Percentiles rank a stretch among this genome's conserved stretches.
These are phyloP conservation scores for Bilobella aurantiaca DNA, from an alignment of 1,140 invertebrate species.

Conservation along the genomic window DNA sequence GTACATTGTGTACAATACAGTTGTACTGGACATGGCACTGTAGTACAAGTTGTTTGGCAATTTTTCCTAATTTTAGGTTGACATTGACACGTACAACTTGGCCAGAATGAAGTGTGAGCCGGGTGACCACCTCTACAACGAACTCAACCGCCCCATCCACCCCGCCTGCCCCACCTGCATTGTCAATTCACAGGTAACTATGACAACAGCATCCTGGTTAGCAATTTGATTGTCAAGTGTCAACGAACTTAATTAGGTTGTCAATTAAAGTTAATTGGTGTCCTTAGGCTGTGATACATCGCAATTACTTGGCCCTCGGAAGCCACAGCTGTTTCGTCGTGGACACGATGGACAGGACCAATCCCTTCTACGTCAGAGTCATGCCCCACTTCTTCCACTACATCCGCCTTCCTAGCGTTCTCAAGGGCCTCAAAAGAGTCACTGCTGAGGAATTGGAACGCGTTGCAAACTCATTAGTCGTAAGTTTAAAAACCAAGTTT, in stretches of 20 bases:
- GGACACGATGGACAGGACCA: background rate
- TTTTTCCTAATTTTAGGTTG: background rate
- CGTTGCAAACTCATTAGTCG: background rate
- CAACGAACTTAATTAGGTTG: background rate
- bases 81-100: background rate
- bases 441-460: background rate
- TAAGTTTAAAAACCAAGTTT: background rate
- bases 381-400: background rate
- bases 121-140: background rate
- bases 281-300: background rate
- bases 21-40: no score
- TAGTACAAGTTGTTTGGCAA: no score
- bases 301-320: background rate
- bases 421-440: background rate
- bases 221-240: background rate
- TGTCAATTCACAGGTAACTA: background rate
- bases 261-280: background rate
- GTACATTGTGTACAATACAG: no score
- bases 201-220: no score
- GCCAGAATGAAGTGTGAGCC: background rate
- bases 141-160: background rate
- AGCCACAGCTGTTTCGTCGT: background rate
- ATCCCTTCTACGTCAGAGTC: background rate
- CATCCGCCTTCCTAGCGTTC: background rate
- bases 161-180: background rate